Base-by-base conservation (phyloP, 2,888 invertebrate genomes). In the Volucella inflata region DNA sequence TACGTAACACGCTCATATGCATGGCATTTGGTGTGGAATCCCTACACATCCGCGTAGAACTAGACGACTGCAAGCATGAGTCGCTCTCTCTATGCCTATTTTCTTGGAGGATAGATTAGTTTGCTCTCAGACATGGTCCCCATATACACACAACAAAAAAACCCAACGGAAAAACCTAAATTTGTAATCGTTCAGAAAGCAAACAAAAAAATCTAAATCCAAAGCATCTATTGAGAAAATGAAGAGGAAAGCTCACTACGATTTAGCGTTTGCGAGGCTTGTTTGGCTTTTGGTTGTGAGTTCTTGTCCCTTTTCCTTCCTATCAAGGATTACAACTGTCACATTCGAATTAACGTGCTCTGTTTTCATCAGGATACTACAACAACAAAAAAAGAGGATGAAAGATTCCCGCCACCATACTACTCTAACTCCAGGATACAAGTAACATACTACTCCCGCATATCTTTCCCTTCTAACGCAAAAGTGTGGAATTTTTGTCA, bases 271-370 rank as follows among this genome's bases (percentile, higher is more conserved):
- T 42, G 51, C 50, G 62, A 72, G 46, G 62, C 44, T 44, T 53
- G 38, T 62, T 68, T 55, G 68, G 16, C 12, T 36, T 62, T 68
- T 55, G 68, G 30, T 12, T 36, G 36, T 8, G 68, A 16, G 42
- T 30, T 6, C 38, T 12, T 40, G 17, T 48, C 38, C 30, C 21
- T 36, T 14, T 36, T 59, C 10, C 40, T 64, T 60, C 59, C 60
- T 51, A 48, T 55, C 50, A 59, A 59, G 77, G 87, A 82, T 87
- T 87, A 78, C 82, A 78, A 82, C 78, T 82, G 87, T 82, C 87
- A 87, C 87, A 87, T 78, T 78, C 87, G 78, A 87, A 71, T 78
- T 70, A 67, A 82, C 78, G 78, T 81, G 87, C 70, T 60, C 21
- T 53, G 51, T 64, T 44, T 65, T 68, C 48, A 36, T 50, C 16